Conservation (phyloP, 2,113 vertebrate species). For the Dipodomys merriami region DNA sequence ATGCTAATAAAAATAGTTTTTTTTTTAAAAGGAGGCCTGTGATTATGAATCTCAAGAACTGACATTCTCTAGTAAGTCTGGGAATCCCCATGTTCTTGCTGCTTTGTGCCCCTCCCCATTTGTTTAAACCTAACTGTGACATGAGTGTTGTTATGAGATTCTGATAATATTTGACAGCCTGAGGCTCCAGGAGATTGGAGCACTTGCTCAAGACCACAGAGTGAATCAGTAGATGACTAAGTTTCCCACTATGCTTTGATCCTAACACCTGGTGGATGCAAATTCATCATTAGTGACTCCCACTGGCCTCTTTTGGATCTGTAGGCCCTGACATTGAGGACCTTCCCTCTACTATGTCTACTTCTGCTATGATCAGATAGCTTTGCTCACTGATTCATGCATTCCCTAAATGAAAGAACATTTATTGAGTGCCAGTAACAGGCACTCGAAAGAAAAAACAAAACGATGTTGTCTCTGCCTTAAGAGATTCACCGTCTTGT, state of each 20-base stretch:
- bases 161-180: background rate
- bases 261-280: background rate
- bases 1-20: background rate
- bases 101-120: background rate
- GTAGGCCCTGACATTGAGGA: background rate
- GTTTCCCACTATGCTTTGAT: background rate
- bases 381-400: background rate
- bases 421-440: constrained; percentile 11
- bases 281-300: background rate
- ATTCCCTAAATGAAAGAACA: background rate
- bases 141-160: background rate
- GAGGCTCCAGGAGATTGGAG: background rate
- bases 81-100: background rate
- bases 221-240: background rate
- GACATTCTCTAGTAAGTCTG: background rate
- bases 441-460: background rate
- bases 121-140: background rate
- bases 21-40: background rate
- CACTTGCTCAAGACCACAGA: background rate
- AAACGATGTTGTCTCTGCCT: background rate
- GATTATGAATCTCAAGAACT: background rate
- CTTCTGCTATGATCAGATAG: background rate
- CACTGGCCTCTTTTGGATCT: background rate
- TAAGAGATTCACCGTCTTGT: constrained; percentile 1
- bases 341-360: background rate